Evolutionary conservation across 2,888 invertebrate species (phyloP), one percentile per base, ranked within the genome.

Genomic region (Hypsopygia costalis): DNA sequence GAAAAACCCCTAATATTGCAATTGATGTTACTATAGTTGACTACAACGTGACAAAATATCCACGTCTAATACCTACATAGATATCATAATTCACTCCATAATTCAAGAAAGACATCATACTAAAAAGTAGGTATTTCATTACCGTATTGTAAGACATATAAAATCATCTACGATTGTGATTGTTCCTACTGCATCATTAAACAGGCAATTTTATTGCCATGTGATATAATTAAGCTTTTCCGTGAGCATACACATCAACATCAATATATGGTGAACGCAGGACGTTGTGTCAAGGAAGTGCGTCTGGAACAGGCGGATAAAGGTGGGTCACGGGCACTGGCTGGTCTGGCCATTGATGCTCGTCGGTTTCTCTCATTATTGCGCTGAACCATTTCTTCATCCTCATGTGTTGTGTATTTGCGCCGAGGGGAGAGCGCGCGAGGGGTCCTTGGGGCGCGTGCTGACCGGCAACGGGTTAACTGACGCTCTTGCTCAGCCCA

Each of bases 181-280:
- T n/a, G n/a, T n/a, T 33, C 25, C 31, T 16, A 16, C 16, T 16
- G 27, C 25, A 25, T n/a, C 25, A 25, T 6, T 25, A 25, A 6
- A 25, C 25, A 6, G 25, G 6, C n/a, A 25, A 25, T 25, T 25
- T 3, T 7, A 25, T 25, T 25, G 25, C 25, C 25, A 5, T 25
- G 25, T 25, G 25, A 16, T 4, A 3, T 16, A 16, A 16, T 16
- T 4, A 11, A 21, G 8, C 7, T 9, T 20, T 6, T 6, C 7
- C 12, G 22, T 31, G 6, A 10, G 11, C 3, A 10, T 7, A 1
- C 25, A 10, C 5, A 28, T 4, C 27, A 16, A 4, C 16, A 2
- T 50, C 55, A 87, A 62, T 88, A 88, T 39, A 88, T 65, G 11
- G 85, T 76, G 46, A 88, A 88, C 8, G 88, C 87, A 0, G 88